These are phyloP conservation scores for Probosciger aterrimus DNA, from an alignment of 2,113 vertebrate genomes.

Conservation along the genomic window DNA sequence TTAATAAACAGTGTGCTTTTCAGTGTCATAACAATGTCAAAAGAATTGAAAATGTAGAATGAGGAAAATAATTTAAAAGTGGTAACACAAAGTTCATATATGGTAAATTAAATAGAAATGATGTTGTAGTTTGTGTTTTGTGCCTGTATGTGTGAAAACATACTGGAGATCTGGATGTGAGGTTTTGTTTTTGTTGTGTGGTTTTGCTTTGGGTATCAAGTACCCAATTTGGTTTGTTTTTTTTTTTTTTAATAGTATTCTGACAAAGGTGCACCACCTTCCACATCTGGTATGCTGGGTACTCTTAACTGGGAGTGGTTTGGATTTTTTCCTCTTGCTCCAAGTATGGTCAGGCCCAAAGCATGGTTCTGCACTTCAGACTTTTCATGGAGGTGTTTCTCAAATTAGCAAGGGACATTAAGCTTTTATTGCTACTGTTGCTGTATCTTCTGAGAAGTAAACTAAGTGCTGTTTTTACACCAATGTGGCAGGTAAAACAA, in stretches of 20 bases:
- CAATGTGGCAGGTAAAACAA: background rate
- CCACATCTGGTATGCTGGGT: background rate
- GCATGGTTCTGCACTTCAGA: background rate
- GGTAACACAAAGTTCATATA: background rate
- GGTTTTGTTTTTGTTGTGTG: background rate
- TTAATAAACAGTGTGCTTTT: background rate
- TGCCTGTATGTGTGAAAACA: background rate
- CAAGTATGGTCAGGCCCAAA: background rate
- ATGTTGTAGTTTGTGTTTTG: background rate
- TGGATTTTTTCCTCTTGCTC: background rate
- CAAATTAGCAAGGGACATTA: background rate
- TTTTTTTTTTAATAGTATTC: background rate
- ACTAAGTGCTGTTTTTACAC: background rate
- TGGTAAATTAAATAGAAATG: background rate
- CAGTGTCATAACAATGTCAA: background rate
- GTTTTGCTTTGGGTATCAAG: background rate
- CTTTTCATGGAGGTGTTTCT: background rate
- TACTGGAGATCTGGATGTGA: background rate
- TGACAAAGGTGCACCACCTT: background rate
- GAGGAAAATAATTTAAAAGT: background rate
- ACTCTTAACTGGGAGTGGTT: background rate
- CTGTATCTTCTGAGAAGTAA: background rate
- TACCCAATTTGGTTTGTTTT: background rate
- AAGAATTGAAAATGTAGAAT: background rate
- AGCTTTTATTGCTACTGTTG: background rate